Conservation (phyloP, 1,140 invertebrate species). For the Dendroctonus valens region DNA sequence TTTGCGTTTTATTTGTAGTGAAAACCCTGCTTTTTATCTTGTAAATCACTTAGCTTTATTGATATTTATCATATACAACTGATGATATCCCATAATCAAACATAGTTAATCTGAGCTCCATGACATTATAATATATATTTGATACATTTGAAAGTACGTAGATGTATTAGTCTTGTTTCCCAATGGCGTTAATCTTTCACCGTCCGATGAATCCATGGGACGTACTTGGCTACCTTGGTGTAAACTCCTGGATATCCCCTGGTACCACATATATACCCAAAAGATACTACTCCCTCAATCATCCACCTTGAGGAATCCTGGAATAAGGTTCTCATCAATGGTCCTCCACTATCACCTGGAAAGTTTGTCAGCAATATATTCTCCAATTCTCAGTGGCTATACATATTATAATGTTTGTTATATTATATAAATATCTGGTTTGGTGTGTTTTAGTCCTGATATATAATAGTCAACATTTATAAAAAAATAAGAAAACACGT, state of each 20-base stretch:
- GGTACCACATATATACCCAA: slow-evolving; percentile 59
- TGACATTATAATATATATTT: neutral
- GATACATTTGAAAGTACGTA: neutral
- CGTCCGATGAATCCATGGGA: slow-evolving; percentile 57
- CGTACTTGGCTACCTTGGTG: slow-evolving; percentile 55
- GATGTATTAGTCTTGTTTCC: too few species aligned
- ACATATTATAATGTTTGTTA: too few species aligned
- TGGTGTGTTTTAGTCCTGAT: too few species aligned
- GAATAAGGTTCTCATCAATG: slow-evolving; percentile 51
- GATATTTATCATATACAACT: too few species aligned
- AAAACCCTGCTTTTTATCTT: too few species aligned
- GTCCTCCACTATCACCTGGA: slow-evolving; percentile 59
- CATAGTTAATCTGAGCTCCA: neutral
- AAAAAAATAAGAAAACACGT: slow-evolving; percentile 2
- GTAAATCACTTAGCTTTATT: too few species aligned
- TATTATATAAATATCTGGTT: too few species aligned
- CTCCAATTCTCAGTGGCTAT: too few species aligned
- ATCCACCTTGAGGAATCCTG: slow-evolving; percentile 49
- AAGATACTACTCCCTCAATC: slow-evolving; percentile 58
- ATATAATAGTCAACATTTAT: too few species aligned
- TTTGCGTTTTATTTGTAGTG: too few species aligned
- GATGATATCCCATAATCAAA: too few species aligned
- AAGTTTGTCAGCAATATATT: neutral
- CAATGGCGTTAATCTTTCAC: slow-evolving; percentile 17
- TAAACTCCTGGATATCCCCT: slow-evolving; percentile 61